Base-by-base conservation (phyloP, 2,888 invertebrate species). In the Leptogaster cylindrica region DNA sequence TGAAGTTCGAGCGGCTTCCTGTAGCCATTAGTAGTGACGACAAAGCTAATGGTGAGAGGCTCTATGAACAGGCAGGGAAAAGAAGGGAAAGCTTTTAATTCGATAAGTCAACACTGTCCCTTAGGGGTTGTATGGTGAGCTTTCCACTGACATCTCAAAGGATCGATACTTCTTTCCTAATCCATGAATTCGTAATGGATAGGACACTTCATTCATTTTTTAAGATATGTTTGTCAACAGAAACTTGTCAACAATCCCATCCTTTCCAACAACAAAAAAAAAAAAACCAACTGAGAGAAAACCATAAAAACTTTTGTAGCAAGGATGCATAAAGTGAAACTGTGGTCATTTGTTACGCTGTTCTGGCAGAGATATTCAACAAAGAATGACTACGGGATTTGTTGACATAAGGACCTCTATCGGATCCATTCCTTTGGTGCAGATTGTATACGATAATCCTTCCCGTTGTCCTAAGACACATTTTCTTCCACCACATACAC, bases 131-230 rank as follows among this genome's bases (percentile, higher is more conserved):
- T 7, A 36, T 12, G 39, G 55, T 12, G 36, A 20, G 12, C 41
- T 41, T 41, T 14, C 16, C 5, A 18, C 16, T 16, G 41, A 41
- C 41, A 46, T 48, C 20, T 20, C 46, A 14, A 48, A 18, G 39
- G 46, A 68, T 68, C 68, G 58, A 65, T 68, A 65, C 58, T 52
- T 39, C 52, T 48, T 46, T 39, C 39, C 48, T 48, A 68, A 68
- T 65, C 58, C 65, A 36, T 65, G 55, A 65, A 65, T 50, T 48
- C 23, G 16, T 68, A 68, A 68, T 68, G 55, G 55, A 31, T 8
- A 39, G 50, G 48, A 20, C 46, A 55, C 25, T 41, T 23, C 2
- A 16, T 31, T 12, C 41, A 66, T 41, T 33, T 33, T 18, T 33
- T 3, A 7, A 27, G 28, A n/a, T n/a, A n/a, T 31, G 28, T 55